A percentile compares a stretch with the other conserved stretches of the same genome.
Evolutionary conservation across 2,888 invertebrate genomes (phyloP).

Genomic region (Odontomyia ornata): DNA sequence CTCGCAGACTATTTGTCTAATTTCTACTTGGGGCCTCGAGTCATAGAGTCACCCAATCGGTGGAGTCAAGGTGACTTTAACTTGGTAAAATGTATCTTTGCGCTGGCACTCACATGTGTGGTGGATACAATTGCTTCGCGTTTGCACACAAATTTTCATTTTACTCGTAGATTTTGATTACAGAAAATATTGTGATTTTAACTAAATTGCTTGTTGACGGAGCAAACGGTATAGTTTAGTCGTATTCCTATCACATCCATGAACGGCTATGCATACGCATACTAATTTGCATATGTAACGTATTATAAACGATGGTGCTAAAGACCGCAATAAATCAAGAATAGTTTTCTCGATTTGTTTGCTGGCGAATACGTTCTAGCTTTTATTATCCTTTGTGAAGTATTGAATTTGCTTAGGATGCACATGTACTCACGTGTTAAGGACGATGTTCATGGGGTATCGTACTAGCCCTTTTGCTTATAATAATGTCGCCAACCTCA

Average conservation of each 20-base stretch:
- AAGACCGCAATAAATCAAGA: background rate
- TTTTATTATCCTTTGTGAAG: background rate
- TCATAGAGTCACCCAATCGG: constrained; percentile 4
- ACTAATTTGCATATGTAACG: background rate
- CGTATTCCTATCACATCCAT: background rate
- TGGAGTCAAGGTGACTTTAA: constrained; percentile 19
- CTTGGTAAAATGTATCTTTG: background rate
- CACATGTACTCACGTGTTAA: no score
- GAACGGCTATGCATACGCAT: no score
- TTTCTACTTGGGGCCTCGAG: constrained; percentile 1
- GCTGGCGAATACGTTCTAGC: background rate
- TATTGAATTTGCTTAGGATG: background rate
- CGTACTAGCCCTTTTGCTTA: background rate
- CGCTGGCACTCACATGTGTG: background rate
- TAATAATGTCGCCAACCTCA: background rate
- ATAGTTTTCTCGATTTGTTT: background rate
- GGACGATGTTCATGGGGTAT: no score
- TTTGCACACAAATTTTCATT: background rate
- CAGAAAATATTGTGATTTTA: background rate
- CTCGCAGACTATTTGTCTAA: constrained; percentile 8
- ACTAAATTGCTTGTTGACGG: background rate
- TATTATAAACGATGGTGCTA: background rate
- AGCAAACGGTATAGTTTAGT: background rate
- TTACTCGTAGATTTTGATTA: background rate
- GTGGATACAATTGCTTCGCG: background rate